Evolutionary conservation across 2,888 invertebrate species (phyloP), one percentile per base, ranked within the genome.

Genomic region (Drosophila lacicola): DNA sequence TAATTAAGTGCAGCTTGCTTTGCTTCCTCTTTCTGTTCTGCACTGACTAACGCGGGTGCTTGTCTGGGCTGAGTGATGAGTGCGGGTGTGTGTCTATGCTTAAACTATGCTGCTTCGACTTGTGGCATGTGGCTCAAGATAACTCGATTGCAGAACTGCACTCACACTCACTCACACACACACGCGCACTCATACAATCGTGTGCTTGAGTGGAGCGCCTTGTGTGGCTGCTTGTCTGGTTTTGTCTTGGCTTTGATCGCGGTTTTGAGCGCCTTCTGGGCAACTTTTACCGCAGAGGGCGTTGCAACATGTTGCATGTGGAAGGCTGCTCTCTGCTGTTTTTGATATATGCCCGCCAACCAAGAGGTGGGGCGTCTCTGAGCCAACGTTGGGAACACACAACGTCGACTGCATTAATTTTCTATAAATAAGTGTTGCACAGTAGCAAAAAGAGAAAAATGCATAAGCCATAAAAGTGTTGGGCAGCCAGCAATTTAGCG

Each of bases 121-220:
- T 72, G 34, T 36, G 65, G n/a, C 42, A 13, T 51, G 21, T 6
- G 49, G 57, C 42, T 37, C 29, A 49, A 74, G 82, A 88, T 82
- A 81, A 78, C 83, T 88, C 80, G 85, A 88, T 88, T 83, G 80
- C 51, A 56, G 47, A 8, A 29, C 29, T 29, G 8, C 2, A 10
- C 42, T 19, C 19, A 42, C 19, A 19, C 19, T 19, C 42, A 19
- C 42, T 1, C 3, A 44, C 51, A 56, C 62, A 57, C 64, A 69
- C 67, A 57, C 45, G 62, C 39, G 50, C 25, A 19, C 2, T 17
- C 39, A 25, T 29, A 6, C 47, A 29, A 49, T 41, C 6, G 21
- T 21, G 19, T 44, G 39, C 37, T 13, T 13, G 21, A 11, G 45
- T 36, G 5, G 29, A 10, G 37, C 47, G 57, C 54, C 55, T 66